Percentiles rank a stretch among this genome's conserved stretches.
Conservation (phyloP, 2,113 vertebrate species). For the Taurulus bubalis region DNA sequence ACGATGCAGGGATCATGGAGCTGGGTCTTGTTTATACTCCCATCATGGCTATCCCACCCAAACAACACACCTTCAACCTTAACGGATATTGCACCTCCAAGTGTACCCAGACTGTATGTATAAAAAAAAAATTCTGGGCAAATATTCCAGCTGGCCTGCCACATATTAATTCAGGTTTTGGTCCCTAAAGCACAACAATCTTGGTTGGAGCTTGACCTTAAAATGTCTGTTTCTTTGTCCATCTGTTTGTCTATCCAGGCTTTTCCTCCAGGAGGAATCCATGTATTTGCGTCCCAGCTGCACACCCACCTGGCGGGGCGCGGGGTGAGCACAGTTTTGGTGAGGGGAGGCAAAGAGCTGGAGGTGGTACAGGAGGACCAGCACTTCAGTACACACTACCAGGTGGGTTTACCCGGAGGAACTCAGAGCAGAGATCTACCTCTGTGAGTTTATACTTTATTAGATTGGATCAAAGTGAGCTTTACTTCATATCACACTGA, state of each 20-base stretch:
- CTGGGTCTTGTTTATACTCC: slow-evolving; percentile 95
- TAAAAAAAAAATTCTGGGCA: not conserved
- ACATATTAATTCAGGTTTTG: slow-evolving; percentile 1
- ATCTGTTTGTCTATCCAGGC: slow-evolving; percentile 80
- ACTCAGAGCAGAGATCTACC: not conserved
- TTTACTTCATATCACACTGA: slow-evolving; percentile 2
- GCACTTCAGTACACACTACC: slow-evolving; percentile 97
- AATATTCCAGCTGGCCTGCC: not conserved
- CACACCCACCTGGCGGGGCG: slow-evolving; percentile 93
- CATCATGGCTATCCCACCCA: slow-evolving; percentile 92
- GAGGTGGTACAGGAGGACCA: slow-evolving; percentile 89
- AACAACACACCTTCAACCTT: slow-evolving; percentile 84
- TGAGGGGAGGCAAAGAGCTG: slow-evolving; percentile 83
- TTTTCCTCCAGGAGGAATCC: slow-evolving; percentile 85
- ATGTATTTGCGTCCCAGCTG: slow-evolving; percentile 95
- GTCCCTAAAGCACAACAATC: not conserved
- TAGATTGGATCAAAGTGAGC: not conserved
- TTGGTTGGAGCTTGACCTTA: not conserved
- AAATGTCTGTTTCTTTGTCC: not conserved
- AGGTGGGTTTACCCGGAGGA: slow-evolving; percentile 81
- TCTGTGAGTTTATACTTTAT: not conserved
- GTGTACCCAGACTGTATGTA: slow-evolving; percentile 90
- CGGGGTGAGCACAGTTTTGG: slow-evolving; percentile 88
- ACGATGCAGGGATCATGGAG: slow-evolving; percentile 94
- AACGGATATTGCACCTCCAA: slow-evolving; percentile 92